A percentile compares a stretch with the other conserved stretches of the same genome.
Evolutionary conservation across 2,113 vertebrate species (phyloP).

Genomic region (Pelecanoides urinatrix): DNA sequence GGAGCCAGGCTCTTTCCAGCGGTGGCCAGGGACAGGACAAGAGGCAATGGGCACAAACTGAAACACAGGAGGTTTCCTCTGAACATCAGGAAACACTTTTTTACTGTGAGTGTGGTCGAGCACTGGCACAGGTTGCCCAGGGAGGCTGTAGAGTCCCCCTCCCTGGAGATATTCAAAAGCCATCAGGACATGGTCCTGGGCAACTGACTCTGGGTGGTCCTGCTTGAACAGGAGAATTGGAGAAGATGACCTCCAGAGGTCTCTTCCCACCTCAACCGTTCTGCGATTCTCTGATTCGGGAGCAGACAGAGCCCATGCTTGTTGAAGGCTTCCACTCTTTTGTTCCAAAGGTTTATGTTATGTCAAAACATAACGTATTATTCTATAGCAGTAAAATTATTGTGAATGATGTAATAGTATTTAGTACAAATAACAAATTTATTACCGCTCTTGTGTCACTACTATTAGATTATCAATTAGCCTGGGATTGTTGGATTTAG

Average conservation of each 20-base stretch:
- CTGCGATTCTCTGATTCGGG: fast-evolving
- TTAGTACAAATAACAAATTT: neutral
- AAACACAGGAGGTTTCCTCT: neutral
- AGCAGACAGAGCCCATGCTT: neutral
- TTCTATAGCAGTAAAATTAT: neutral
- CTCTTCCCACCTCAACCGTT: neutral
- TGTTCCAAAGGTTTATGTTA: neutral
- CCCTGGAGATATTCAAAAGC: neutral
- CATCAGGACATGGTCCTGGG: neutral
- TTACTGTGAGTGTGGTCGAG: neutral
- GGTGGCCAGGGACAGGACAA: neutral
- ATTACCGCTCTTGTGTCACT: neutral
- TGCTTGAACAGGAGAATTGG: neutral
- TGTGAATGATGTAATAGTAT: neutral
- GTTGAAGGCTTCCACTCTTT: neutral
- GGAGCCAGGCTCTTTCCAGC: neutral
- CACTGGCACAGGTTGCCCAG: neutral
- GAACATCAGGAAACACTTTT: neutral
- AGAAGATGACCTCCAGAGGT: neutral
- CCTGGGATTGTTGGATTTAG: neutral
- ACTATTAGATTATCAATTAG: neutral
- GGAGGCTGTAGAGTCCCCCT: neutral
- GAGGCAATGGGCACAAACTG: neutral
- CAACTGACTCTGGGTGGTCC: neutral
- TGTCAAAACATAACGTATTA: neutral